Conservation (phyloP, 1,140 invertebrate genomes). For the Trachymyrmex cornetzi region DNA sequence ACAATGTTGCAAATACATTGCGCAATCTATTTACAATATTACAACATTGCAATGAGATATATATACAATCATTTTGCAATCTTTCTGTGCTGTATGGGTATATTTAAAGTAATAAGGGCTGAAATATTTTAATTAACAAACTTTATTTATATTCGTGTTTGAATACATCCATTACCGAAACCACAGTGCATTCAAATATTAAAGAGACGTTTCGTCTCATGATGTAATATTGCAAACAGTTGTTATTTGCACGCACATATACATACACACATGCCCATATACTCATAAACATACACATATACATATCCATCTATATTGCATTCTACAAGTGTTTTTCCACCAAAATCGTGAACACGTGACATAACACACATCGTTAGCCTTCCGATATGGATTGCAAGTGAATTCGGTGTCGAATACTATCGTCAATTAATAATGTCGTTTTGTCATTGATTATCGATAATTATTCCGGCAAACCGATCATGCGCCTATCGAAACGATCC, state of each 20-base stretch:
- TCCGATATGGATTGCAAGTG: slow-evolving; percentile 24
- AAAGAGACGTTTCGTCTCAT: slow-evolving; percentile 21
- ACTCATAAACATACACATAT: neutral
- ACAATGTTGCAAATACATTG: no score
- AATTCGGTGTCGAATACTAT: slow-evolving; percentile 13
- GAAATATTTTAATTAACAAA: slow-evolving; percentile 82
- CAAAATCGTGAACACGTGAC: slow-evolving; percentile 15
- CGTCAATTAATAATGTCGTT: slow-evolving; percentile 17
- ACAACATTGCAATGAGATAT: no score
- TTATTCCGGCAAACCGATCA: neutral
- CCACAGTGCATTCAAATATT: slow-evolving; percentile 72
- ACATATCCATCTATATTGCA: neutral
- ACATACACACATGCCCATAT: slow-evolving; percentile 5
- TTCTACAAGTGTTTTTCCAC: neutral
- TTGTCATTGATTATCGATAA: neutral
- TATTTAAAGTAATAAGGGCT: neutral
- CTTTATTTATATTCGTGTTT: slow-evolving; percentile 84
- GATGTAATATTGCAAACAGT: slow-evolving; percentile 66
- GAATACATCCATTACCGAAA: slow-evolving; percentile 78
- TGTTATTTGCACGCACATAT: slow-evolving; percentile 8
- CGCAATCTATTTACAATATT: no score
- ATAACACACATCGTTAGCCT: neutral
- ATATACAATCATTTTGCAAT: no score
- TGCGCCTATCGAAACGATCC: neutral
- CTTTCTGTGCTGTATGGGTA: no score